Conservation (phyloP, 23 tunicate genomes). For the Ciona savignyi region DNA sequence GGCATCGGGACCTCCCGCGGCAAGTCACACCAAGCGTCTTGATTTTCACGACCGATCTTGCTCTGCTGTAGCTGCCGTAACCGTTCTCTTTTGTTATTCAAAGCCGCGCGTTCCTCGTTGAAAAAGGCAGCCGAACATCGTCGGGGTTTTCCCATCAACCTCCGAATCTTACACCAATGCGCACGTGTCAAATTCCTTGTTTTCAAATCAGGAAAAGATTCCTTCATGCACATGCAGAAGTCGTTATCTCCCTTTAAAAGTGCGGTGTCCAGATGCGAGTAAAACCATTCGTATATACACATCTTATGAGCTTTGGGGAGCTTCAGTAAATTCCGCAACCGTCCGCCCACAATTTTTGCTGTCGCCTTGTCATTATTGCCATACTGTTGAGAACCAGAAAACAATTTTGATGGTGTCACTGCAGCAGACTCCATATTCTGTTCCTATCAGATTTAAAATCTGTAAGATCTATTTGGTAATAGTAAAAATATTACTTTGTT, state of each 20-base stretch:
- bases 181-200: conserved; percentile 61
- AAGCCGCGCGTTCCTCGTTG: conserved; percentile 58
- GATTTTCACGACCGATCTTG: conserved; percentile 57
- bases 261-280: no score
- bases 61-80: conserved; percentile 63
- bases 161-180: conserved; percentile 80
- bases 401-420: no score
- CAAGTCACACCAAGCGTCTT: conserved; percentile 34
- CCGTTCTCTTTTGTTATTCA: conserved; percentile 43
- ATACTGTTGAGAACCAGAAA: no score
- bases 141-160: conserved; percentile 79
- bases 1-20: conserved; percentile 83
- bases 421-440: no score
- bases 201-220: conserved; percentile 71
- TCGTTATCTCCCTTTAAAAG: conserved; percentile 87
- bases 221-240: conserved; percentile 73
- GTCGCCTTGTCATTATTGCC: no score
- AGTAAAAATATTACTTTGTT: no score
- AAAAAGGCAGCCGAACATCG: conserved; percentile 85
- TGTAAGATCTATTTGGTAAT: no score
- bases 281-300: no score
- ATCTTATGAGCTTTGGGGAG: no score
- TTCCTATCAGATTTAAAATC: no score
- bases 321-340: no score
- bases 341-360: no score